Percentiles rank a stretch among this genome's conserved stretches.
Conservation (phyloP, 2,113 vertebrate genomes). For the Sus scrofa region DNA sequence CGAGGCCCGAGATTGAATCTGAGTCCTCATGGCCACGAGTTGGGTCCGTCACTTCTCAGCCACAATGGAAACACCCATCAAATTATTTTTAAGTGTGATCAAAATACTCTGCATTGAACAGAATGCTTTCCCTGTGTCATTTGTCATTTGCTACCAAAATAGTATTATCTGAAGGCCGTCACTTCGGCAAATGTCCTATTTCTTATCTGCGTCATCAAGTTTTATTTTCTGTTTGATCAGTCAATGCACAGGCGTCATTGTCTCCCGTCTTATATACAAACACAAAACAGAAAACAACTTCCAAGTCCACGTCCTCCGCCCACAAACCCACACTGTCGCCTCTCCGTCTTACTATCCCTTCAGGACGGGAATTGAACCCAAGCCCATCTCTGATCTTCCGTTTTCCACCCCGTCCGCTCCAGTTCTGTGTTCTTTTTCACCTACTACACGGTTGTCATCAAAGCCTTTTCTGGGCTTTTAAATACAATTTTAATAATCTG, state of each 20-base stretch:
- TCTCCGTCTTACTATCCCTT: background rate
- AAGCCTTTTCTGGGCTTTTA: slow-evolving; percentile 71
- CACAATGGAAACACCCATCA: background rate
- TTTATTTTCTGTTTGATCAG: background rate
- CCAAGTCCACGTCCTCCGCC: background rate
- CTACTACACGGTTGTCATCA: background rate
- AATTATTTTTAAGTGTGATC: background rate
- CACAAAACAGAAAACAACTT: background rate
- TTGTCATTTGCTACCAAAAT: background rate
- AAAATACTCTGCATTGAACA: background rate
- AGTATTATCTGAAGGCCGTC: background rate
- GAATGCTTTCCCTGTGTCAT: background rate
- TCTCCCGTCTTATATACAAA: background rate
- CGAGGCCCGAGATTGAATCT: too few relatives aligned
- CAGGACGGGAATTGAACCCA: too few relatives aligned
- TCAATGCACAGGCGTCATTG: background rate
- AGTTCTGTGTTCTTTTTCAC: background rate
- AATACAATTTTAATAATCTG: slow-evolving; percentile 86
- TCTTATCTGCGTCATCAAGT: background rate
- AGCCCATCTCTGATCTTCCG: background rate
- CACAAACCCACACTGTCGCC: background rate
- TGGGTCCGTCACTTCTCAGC: too few relatives aligned
- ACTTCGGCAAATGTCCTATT: background rate
- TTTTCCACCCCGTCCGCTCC: background rate
- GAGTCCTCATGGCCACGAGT: too few relatives aligned